These are phyloP conservation scores for Willowsia nigromaculata DNA, from an alignment of 2,888 invertebrate species.

Conservation along the genomic window DNA sequence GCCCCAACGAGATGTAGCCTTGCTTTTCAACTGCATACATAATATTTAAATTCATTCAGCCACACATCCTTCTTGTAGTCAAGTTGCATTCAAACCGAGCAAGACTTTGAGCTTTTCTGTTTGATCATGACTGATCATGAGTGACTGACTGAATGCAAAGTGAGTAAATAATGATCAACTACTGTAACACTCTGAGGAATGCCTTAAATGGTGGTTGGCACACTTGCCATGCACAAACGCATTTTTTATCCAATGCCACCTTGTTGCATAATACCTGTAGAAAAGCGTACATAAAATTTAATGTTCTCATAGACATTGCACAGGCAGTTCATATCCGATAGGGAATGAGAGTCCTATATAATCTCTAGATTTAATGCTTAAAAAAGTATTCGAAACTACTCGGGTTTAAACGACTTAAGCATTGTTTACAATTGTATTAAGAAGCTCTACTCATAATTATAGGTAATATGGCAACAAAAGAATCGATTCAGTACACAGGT, in stretches of 20 bases:
- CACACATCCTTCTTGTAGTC: no score
- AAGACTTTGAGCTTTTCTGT: not conserved
- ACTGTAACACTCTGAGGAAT: conserved; percentile 12
- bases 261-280: not conserved
- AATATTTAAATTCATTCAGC: no score
- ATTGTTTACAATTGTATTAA: conserved; percentile 11
- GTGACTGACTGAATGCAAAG: not conserved
- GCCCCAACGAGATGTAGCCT: not conserved
- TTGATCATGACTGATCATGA: not conserved
- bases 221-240: conserved; percentile 13
- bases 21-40: no score
- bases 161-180: conserved; percentile 31
- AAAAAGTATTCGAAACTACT: not conserved
- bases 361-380: no score
- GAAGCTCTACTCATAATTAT: conserved; percentile 10
- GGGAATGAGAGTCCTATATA: no score
- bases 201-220: not conserved
- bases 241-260: not conserved
- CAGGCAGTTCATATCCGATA: not conserved
- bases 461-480: not conserved
- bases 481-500: not conserved
- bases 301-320: not conserved
- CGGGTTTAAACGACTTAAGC: not conserved
- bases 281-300: not conserved
- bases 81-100: no score